Base-by-base conservation (phyloP, 1,140 invertebrate species). In the Episyrphus balteatus region DNA sequence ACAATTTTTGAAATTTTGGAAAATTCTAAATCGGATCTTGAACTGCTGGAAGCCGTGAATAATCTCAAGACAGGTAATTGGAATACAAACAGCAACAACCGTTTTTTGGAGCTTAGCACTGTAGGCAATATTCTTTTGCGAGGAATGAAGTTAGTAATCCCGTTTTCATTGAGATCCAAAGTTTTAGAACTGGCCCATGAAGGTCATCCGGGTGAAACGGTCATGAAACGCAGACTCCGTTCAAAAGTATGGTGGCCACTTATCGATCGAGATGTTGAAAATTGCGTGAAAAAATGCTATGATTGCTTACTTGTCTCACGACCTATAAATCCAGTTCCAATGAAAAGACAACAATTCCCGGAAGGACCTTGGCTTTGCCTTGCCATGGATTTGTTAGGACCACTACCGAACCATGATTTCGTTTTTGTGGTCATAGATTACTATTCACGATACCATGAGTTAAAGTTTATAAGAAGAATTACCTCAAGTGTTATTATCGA, bases 391-490 rank as follows among this genome's bases (percentile, higher is more conserved):
- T 52, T 55, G 7, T 36, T 63, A 21, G 51, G 54, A 26, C 50
- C 55, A 1, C 37, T 56, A 32, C 56, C 53, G 45, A 47, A 44
- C 51, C 46, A 55, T 19, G 50, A 57, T 6, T 32, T 52, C 31
- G 18, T 60, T 8, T 47, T 59, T 10, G 49, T 55, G 15, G 31
- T 59, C 11, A 46, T 62, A 6, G 56, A 59, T 43, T 61, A 57
- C 31, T 60, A 56, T 44, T 59, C 40, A 10, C 41, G 53, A 13
- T 55, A 53, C 32, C 42, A 33, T 45, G 52, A 51, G 39, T 31
- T 38, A 12, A 51, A 56, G 47, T 54, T 56, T 40, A 31, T 53
- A 18, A 48, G 41, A 39, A 50, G 17, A 5, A 54, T 38, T n/a
- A 58, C 53, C 2, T 36, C 57, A 32, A 34, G n/a, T 10, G 33